phyloP scores from a whole-genome alignment of 92 coral and sea anemone genomes.

The Palythoa grandis region DNA sequence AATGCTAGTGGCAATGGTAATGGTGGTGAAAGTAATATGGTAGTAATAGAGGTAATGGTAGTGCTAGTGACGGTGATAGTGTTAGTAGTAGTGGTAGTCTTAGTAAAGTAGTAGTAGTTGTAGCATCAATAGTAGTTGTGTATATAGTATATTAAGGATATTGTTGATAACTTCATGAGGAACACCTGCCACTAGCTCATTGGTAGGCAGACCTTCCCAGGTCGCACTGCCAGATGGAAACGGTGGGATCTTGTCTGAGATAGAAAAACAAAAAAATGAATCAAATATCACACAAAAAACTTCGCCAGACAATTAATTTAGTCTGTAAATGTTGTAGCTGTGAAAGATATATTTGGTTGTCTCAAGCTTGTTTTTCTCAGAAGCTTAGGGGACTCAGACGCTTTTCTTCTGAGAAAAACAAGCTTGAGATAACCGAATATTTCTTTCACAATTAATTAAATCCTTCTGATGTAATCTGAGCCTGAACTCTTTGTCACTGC shows the following conservation, averaged over 20 bases:
- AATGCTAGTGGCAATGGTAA: too few relatives aligned
- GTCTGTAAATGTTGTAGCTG: neutral
- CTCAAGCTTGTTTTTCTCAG: too few relatives aligned
- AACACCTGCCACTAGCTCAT: slow-evolving; percentile 76
- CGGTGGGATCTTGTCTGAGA: slow-evolving; percentile 74
- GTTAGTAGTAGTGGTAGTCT: neutral
- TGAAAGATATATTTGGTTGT: too few relatives aligned
- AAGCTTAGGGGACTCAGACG: too few relatives aligned
- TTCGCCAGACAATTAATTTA: neutral
- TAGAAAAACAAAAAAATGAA: neutral
- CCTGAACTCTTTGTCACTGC: too few relatives aligned
- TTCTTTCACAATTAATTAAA: too few relatives aligned
- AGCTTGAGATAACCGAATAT: too few relatives aligned
- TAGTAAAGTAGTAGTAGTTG: neutral
- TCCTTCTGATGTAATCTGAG: too few relatives aligned
- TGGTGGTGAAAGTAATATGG: too few relatives aligned
- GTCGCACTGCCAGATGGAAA: slow-evolving; percentile 74
- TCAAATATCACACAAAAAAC: neutral
- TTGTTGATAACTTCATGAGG: slow-evolving; percentile 66
- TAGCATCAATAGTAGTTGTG: neutral
- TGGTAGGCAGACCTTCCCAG: slow-evolving; percentile 96
- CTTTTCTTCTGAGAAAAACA: too few relatives aligned
- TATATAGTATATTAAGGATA: slow-evolving; percentile 73
- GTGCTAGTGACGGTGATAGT: neutral
- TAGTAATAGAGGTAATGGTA: too few relatives aligned